A percentile compares a stretch with the other conserved stretches of the same genome.
phyloP scores from a whole-genome alignment of 2,797 vertebrate species.

The Odontamblyopus lacepedii region DNA sequence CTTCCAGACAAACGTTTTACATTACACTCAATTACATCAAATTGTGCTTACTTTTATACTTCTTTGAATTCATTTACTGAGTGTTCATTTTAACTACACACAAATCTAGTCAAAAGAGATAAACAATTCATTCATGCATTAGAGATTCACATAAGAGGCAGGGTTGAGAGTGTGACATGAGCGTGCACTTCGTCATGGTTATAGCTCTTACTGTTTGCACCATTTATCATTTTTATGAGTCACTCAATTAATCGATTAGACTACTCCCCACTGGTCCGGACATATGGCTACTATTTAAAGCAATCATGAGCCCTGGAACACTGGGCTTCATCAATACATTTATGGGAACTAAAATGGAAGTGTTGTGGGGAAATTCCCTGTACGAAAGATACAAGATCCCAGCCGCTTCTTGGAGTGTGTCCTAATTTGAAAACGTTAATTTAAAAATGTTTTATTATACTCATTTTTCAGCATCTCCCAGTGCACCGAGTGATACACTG shows the following conservation, averaged over 20 bases:
- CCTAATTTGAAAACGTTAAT: conserved; percentile 22
- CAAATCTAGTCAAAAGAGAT: no score
- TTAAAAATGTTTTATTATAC: conserved; percentile 21
- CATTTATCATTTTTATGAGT: conserved; percentile 90
- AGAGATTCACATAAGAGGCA: not conserved
- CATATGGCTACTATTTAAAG: conserved; percentile 86
- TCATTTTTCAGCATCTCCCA: conserved; percentile 21
- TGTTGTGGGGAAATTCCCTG: not conserved
- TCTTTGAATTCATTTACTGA: not conserved
- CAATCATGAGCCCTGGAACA: conserved; percentile 80
- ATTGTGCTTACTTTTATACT: no score
- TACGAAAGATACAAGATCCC: not conserved
- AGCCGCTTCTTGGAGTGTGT: not conserved
- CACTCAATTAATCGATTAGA: conserved; percentile 89
- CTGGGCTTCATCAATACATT: conserved; percentile 75
- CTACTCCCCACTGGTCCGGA: conserved; percentile 86
- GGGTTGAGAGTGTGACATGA: conserved; percentile 41
- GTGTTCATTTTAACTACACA: not conserved
- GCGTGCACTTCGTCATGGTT: conserved; percentile 68
- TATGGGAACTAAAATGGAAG: conserved; percentile 25
- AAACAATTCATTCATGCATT: no score
- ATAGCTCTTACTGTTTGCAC: conserved; percentile 75
- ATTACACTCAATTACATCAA: not conserved
- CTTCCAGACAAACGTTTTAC: not conserved
- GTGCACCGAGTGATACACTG: conserved; percentile 25